Evolutionary conservation across 2,113 vertebrate genomes (phyloP).

Genomic region (Dasypus novemcinctus): DNA sequence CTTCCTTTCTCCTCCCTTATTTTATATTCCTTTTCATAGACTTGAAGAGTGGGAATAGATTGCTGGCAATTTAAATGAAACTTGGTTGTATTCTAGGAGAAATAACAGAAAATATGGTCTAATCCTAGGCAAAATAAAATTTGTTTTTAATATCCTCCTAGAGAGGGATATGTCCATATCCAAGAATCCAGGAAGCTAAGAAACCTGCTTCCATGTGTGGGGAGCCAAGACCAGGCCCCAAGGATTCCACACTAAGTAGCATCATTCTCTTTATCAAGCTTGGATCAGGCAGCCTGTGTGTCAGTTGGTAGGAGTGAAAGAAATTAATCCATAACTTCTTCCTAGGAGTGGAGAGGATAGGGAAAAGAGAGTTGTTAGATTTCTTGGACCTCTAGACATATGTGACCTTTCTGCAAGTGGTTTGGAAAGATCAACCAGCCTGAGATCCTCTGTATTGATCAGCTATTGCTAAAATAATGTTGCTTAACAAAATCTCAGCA

Average conservation of each 20-base stretch:
- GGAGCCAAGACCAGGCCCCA: not conserved
- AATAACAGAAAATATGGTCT: not conserved
- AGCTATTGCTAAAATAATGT: not conserved
- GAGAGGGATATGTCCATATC: not conserved
- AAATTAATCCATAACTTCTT: not conserved
- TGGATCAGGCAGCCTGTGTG: not conserved
- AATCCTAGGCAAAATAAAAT: not conserved
- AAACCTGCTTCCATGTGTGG: not conserved
- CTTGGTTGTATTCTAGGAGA: not conserved
- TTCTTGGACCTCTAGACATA: not conserved
- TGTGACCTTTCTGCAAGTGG: not conserved
- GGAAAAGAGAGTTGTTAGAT: not conserved
- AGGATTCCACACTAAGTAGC: not conserved
- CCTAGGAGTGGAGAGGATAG: not conserved
- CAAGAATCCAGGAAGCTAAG: not conserved
- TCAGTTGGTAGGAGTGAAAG: not conserved
- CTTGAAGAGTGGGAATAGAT: not conserved
- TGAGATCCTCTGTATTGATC: not conserved
- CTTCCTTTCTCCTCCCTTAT: not conserved
- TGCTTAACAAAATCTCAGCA: not conserved
- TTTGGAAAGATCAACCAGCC: not conserved
- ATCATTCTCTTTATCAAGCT: not conserved
- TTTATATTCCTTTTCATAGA: not conserved
- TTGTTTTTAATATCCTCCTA: not conserved
- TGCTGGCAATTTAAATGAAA: not conserved